Evolutionary conservation across 2,888 invertebrate species (phyloP).

Genomic region (Alcis repandata): DNA sequence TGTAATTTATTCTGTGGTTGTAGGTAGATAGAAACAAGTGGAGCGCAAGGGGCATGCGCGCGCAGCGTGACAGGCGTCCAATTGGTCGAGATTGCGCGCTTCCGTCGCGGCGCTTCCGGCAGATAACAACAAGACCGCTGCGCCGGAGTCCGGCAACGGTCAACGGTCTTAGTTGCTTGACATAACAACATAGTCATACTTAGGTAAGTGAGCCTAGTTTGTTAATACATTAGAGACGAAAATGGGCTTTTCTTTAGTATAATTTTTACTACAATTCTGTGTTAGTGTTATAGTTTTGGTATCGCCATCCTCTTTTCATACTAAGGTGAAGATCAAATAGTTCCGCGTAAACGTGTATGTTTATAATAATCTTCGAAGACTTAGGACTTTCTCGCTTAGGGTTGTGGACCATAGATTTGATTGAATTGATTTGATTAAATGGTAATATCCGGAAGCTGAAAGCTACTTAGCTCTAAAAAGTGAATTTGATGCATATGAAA

Average conservation of each 20-base stretch:
- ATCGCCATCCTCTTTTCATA: too few species aligned
- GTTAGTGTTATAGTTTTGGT: too few species aligned
- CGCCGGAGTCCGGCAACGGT: slow-evolving; percentile 66
- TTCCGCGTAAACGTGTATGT: too few species aligned
- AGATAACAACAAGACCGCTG: slow-evolving; percentile 79
- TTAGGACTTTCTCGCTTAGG: too few species aligned
- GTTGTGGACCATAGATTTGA: too few species aligned
- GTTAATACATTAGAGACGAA: neutral
- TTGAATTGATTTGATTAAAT: too few species aligned
- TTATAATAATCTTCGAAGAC: too few species aligned
- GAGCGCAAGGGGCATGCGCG: slow-evolving; percentile 74
- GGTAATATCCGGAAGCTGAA: too few species aligned
- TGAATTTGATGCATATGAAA: too few species aligned
- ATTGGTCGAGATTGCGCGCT: slow-evolving; percentile 85
- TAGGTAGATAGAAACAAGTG: slow-evolving; percentile 43
- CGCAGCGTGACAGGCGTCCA: slow-evolving; percentile 81
- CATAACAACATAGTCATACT: slow-evolving; percentile 7
- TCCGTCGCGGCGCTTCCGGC: slow-evolving; percentile 82
- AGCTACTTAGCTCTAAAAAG: too few species aligned
- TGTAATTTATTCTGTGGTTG: neutral
- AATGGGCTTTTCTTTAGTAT: neutral
- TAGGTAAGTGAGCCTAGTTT: slow-evolving; percentile 4
- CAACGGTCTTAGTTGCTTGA: slow-evolving; percentile 60
- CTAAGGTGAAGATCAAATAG: too few species aligned
- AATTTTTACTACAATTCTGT: too few species aligned